phyloP scores from a whole-genome alignment of 2,888 invertebrate genomes.

The Siphonodentalium dalli region DNA sequence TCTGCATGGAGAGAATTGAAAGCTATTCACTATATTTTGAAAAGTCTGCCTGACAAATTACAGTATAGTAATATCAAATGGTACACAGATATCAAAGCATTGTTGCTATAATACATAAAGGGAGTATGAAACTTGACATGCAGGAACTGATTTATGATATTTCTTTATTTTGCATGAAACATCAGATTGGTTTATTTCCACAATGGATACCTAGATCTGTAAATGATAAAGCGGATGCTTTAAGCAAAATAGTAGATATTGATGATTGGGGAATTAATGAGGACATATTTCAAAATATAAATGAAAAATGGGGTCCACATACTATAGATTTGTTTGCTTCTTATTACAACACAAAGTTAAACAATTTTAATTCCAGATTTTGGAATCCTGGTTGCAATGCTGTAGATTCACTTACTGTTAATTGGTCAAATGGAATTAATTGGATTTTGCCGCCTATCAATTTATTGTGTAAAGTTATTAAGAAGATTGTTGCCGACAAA shows the following conservation, averaged over 20 bases:
- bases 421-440: background rate
- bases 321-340: conserved; percentile 8
- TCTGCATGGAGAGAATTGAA: too few species aligned
- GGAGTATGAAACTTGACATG: conserved; percentile 2
- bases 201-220: conserved; percentile 12
- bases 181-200: background rate
- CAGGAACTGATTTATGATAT: conserved; percentile 1
- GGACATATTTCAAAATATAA: conserved; percentile 1
- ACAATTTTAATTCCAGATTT: conserved; percentile 5
- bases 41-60: too few species aligned
- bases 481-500: too few species aligned
- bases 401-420: background rate
- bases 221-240: background rate
- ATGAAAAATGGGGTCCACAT: conserved; percentile 5
- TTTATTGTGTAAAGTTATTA: too few species aligned
- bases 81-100: conserved; percentile 9
- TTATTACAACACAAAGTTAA: conserved; percentile 8
- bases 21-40: too few species aligned
- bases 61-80: too few species aligned
- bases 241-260: conserved; percentile 6
- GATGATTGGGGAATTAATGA: conserved; percentile 10
- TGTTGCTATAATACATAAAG: background rate
- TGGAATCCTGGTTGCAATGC: conserved; percentile 7
- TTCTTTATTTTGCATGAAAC: background rate
- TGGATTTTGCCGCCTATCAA: conserved; percentile 20